phyloP scores from a whole-genome alignment of 2,888 invertebrate genomes.

The Drosophila merina region DNA sequence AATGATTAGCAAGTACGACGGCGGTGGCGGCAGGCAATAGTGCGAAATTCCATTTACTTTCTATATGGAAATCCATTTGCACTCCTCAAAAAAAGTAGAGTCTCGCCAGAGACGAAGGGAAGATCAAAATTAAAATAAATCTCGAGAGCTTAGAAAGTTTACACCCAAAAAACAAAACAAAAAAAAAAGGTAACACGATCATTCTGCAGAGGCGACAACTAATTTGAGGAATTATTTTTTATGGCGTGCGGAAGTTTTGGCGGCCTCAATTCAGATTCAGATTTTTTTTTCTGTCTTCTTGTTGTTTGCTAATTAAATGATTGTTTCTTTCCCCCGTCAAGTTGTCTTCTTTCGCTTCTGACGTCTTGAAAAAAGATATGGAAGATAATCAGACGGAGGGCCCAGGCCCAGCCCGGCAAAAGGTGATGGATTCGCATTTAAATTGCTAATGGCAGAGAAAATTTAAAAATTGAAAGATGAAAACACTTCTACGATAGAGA shows the following conservation, averaged over 20 bases:
- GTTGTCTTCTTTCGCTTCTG: not conserved
- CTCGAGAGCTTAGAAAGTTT: slow-evolving; percentile 45
- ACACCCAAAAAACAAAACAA: slow-evolving; percentile 22
- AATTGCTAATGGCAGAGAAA: slow-evolving; percentile 18
- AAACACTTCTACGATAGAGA: not conserved
- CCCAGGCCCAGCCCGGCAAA: not conserved
- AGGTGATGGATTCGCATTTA: slow-evolving; percentile 3
- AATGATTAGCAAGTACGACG: slow-evolving; percentile 54
- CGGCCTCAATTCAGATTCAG: slow-evolving; percentile 10
- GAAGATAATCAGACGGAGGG: slow-evolving; percentile 8
- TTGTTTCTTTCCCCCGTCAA: slow-evolving; percentile 12
- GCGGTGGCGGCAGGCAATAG: slow-evolving; percentile 20
- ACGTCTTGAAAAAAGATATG: slow-evolving; percentile 2
- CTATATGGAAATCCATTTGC: slow-evolving; percentile 50
- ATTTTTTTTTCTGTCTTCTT: slow-evolving; percentile 14
- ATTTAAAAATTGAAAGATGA: not conserved
- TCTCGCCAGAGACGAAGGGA: not conserved
- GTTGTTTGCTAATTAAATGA: slow-evolving; percentile 38
- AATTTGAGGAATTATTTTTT: slow-evolving; percentile 38
- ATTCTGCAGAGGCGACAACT: slow-evolving; percentile 33
- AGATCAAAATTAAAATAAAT: slow-evolving; percentile 15
- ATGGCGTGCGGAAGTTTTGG: slow-evolving; percentile 38
- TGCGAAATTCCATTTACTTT: slow-evolving; percentile 57
- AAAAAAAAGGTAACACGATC: not conserved
- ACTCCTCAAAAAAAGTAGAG: slow-evolving; percentile 7